phyloP scores from a whole-genome alignment of 2,888 invertebrate species.

The Macrosoma leucophasiata region DNA sequence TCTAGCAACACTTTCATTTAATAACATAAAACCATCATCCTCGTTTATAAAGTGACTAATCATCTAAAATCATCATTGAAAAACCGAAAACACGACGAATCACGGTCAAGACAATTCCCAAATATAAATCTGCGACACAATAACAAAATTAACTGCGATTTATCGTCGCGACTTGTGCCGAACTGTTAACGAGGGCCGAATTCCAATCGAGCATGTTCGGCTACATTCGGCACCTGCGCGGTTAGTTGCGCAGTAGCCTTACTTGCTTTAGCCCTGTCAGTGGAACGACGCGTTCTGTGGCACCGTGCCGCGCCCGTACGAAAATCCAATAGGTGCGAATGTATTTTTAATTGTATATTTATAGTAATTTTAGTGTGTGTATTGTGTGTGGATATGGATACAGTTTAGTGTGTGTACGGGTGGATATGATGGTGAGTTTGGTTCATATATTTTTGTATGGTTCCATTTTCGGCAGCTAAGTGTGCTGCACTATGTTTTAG shows the following conservation, averaged over 20 bases:
- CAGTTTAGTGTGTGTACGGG: slow-evolving; percentile 27
- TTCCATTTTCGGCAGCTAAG: no score
- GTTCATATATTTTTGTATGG: no score
- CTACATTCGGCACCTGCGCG: slow-evolving; percentile 41
- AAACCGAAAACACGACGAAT: no score
- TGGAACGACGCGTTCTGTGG: slow-evolving; percentile 53
- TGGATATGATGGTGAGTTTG: no score
- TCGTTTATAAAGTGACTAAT: no score
- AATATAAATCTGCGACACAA: slow-evolving; percentile 51
- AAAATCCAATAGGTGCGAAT: slow-evolving; percentile 22
- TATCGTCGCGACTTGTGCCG: slow-evolving; percentile 51
- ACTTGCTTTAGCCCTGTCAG: slow-evolving; percentile 54
- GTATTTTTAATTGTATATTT: no score
- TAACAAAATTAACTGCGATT: slow-evolving; percentile 67
- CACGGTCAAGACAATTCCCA: no score
- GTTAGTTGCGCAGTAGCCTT: slow-evolving; percentile 57
- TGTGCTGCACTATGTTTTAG: no score
- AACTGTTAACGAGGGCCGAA: slow-evolving; percentile 57
- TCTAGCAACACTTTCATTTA: no score
- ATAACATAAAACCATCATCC: no score
- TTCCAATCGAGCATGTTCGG: slow-evolving; percentile 31
- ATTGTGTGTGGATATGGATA: slow-evolving; percentile 21
- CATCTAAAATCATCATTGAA: no score
- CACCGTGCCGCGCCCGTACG: slow-evolving; percentile 49
- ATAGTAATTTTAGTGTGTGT: slow-evolving; percentile 23